Percentiles rank a stretch among this genome's conserved stretches.
phyloP scores from a whole-genome alignment of 2,797 vertebrate species.

The Leuciscus waleckii region DNA sequence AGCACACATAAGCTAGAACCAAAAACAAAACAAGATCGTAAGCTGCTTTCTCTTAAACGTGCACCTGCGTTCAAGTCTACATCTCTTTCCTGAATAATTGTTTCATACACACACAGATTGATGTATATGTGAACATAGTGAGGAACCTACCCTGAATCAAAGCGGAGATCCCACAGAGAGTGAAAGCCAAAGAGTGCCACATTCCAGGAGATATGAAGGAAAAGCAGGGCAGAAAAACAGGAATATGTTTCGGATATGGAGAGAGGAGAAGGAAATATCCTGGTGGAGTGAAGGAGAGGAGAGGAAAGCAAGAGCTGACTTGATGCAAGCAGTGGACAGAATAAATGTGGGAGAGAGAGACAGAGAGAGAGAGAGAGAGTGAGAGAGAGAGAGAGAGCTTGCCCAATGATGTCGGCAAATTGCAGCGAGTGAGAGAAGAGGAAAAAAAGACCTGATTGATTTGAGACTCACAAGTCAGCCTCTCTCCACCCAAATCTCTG shows the following conservation, averaged over 20 bases:
- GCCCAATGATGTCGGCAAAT: conserved; percentile 54
- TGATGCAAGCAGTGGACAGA: conserved; percentile 69
- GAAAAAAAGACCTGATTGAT: conserved; percentile 63
- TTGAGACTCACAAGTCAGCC: conserved; percentile 63
- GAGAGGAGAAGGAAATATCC: conserved; percentile 57
- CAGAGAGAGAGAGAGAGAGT: conserved; percentile 43
- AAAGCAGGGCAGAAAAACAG: conserved; percentile 33
- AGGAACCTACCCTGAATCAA: conserved; percentile 80
- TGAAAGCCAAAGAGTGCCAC: conserved; percentile 79
- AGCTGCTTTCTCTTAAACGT: background rate
- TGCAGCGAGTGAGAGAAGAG: conserved; percentile 61
- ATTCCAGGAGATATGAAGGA: conserved; percentile 71
- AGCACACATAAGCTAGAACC: background rate
- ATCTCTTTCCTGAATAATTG: conserved; percentile 3
- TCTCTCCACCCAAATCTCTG: conserved; percentile 30
- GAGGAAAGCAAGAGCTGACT: conserved; percentile 54
- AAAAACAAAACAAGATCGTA: background rate
- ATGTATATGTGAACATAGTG: conserved; percentile 29
- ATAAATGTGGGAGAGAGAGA: conserved; percentile 60
- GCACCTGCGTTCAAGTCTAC: background rate
- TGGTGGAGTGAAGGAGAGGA: conserved; percentile 55
- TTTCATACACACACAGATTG: conserved; percentile 41
- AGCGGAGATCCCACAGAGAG: conserved; percentile 78
- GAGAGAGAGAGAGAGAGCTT: conserved; percentile 60
- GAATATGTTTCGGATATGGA: conserved; percentile 21